Evolutionary conservation across 2,888 invertebrate species (phyloP), one percentile per base, ranked within the genome.

Genomic region (Agrochola macilenta): DNA sequence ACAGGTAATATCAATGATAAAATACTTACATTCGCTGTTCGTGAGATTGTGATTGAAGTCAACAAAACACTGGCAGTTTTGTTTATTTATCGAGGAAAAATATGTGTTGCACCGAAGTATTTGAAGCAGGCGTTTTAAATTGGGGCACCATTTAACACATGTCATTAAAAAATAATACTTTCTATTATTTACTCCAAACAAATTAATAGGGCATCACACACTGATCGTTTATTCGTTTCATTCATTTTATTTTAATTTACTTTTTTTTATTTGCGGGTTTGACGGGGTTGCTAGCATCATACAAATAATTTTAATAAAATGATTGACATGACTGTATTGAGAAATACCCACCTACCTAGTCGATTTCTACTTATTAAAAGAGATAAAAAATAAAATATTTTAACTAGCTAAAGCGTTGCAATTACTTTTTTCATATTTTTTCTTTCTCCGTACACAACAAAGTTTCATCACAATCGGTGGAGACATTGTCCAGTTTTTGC

Each of bases 11-110:
- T 1, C 14, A 49, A n/a, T 72, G 14, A 9, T 68, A 35, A 0
- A 70, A 39, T 79, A 79, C 80, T 66, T 79, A 79, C 78, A 39
- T 74, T 66, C 64, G 46, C 17, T 82, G 71, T 14, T 77, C 49
- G 23, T 58, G 49, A 58, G 49, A 66, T 70, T 58, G 64, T 69
- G 66, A 52, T n/a, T 58, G n/a, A 74, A 76, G 72, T 78, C 78
- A 84, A 86, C 84, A 85, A 86, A 83, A 85, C 85, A 86, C 64
- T 74, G 43, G 26, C 70, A 71, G 57, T 71, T 76, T 78, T 78
- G 69, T 81, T 76, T 76, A 57, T 69, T 46, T 76, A 65, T 20
- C 30, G 30, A 69, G 9, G 8, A 23, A 23, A 71, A 69, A 7
- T 54, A 52, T 61, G 14, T 46, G 35, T 58, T 39, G 17, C 23